These are phyloP conservation scores for Glandiceps talaboti DNA, from an alignment of 53 echinoderm and acorn worm species.

Conservation along the genomic window DNA sequence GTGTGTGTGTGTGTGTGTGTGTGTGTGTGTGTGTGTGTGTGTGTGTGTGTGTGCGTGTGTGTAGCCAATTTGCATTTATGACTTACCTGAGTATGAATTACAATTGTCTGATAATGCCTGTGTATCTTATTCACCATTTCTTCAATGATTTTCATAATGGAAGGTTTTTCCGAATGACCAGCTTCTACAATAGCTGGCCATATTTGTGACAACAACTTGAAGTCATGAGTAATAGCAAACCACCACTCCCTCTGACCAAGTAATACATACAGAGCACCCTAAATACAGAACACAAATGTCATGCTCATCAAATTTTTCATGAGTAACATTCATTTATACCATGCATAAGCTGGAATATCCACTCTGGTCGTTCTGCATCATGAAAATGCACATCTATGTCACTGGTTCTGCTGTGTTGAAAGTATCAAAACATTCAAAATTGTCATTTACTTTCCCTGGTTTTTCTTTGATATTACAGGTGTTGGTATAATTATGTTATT, in stretches of 20 bases:
- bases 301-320: too few species aligned
- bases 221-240: constrained; percentile 37
- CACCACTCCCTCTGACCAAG: constrained; percentile 36
- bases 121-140: constrained; percentile 55
- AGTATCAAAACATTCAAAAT: too few species aligned
- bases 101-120: constrained; percentile 45
- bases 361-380: too few species aligned
- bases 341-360: too few species aligned
- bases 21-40: constrained; percentile 12
- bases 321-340: too few species aligned
- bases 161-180: constrained; percentile 95
- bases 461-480: too few species aligned
- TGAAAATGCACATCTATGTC: too few species aligned
- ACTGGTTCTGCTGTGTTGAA: too few species aligned
- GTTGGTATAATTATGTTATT: too few species aligned
- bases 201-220: constrained; percentile 49
- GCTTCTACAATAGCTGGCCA: constrained; percentile 80
- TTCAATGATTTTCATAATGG: constrained; percentile 79
- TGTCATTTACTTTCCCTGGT: too few species aligned
- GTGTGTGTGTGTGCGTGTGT: constrained; percentile 1
- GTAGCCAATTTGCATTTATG: background rate
- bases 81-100: constrained; percentile 45
- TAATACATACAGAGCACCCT: constrained; percentile 83
- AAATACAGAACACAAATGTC: too few species aligned
- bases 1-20: background rate